Evolutionary conservation across 2,888 invertebrate genomes (phyloP).

Genomic region (Itoplectis maculator): DNA sequence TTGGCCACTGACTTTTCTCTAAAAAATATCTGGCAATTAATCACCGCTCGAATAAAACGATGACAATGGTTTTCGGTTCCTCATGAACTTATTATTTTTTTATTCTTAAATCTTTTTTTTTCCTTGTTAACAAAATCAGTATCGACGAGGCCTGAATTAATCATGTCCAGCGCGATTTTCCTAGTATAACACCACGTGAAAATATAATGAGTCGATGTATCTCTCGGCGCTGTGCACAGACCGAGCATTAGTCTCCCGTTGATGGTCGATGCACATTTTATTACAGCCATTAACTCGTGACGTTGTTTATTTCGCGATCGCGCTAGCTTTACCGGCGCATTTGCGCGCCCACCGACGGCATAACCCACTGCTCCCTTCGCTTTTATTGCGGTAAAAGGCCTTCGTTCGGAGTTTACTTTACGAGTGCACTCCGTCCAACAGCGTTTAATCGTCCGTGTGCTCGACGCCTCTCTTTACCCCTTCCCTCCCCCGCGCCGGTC

Average conservation of each 20-base stretch:
- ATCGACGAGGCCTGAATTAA: conserved; percentile 5
- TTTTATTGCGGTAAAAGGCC: conserved; percentile 49
- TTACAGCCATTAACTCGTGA: conserved; percentile 45
- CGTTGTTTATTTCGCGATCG: conserved; percentile 45
- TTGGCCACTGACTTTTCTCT: too few relatives aligned
- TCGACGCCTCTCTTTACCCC: conserved; percentile 27
- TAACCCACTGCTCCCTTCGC: not conserved
- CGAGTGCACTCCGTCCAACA: conserved; percentile 18
- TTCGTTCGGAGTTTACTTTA: conserved; percentile 18
- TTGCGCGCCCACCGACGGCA: conserved; percentile 1
- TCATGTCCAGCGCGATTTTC: conserved; percentile 24
- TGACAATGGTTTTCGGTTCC: too few relatives aligned
- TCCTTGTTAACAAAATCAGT: not conserved
- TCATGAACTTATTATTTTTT: too few relatives aligned
- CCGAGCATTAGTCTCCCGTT: not conserved
- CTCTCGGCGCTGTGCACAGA: not conserved
- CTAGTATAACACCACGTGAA: conserved; percentile 2
- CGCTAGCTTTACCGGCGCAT: conserved; percentile 28
- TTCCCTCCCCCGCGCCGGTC: not conserved
- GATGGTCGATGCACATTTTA: conserved; percentile 49
- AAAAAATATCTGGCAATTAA: too few relatives aligned
- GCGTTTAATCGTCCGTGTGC: conserved; percentile 45
- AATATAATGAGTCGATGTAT: conserved; percentile 18
- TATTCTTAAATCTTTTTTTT: not conserved
- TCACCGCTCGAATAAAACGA: too few relatives aligned